Evolutionary conservation across 1,140 invertebrate genomes (phyloP), one percentile per base, ranked within the genome.

Genomic region (Brachionus calyciflorus): DNA sequence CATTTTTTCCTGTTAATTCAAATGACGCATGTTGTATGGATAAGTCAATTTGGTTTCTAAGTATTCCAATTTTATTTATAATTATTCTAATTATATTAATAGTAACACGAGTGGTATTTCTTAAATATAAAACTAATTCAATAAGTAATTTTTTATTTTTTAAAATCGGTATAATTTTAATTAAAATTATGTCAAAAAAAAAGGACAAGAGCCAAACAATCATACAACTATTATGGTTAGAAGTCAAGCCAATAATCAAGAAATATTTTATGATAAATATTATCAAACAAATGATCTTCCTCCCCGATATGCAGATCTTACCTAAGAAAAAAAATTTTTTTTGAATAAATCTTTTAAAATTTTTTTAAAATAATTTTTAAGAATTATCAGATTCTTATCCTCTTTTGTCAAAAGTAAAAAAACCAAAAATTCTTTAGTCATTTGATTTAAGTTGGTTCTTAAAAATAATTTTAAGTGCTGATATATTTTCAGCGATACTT

Each of bases 341-440:
- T n/a, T 33, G 30, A 55, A 55, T 55, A 55, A 55, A 28, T 55
- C 4, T 55, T 55, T 55, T 55, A 55, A n/a, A n/a, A n/a, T n/a
- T n/a, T n/a, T n/a, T n/a, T n/a, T n/a, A n/a, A n/a, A n/a, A n/a
- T n/a, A n/a, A n/a, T n/a, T n/a, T n/a, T n/a, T n/a, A n/a, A n/a
- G n/a, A n/a, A n/a, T n/a, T n/a, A n/a, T n/a, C n/a, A n/a, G n/a
- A n/a, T n/a, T n/a, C n/a, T n/a, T n/a, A n/a, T n/a, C n/a, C n/a
- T n/a, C n/a, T n/a, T n/a, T n/a, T n/a, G n/a, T n/a, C n/a, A n/a
- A n/a, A n/a, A n/a, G n/a, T n/a, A n/a, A n/a, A n/a, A n/a, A n/a
- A n/a, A n/a, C n/a, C n/a, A n/a, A n/a, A n/a, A n/a, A n/a, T n/a
- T n/a, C n/a, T n/a, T n/a, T n/a, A n/a, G n/a, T n/a, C n/a, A n/a